Evolutionary conservation across 2,888 invertebrate genomes (phyloP).

Genomic region (Mesodorylaimus sp.): DNA sequence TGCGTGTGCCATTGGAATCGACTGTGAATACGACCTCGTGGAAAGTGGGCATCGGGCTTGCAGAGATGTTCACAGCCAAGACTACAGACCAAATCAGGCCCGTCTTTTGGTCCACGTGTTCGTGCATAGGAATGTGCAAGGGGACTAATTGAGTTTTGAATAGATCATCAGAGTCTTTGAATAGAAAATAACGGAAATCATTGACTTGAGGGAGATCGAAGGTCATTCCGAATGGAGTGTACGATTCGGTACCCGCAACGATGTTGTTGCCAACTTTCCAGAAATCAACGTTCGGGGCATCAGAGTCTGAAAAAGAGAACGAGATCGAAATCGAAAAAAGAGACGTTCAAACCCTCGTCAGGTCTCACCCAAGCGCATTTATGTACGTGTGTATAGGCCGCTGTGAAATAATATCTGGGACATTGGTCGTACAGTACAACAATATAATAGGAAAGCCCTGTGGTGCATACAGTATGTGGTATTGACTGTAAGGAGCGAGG

Average conservation of each 20-base stretch:
- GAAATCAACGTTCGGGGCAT: slow-evolving; percentile 29
- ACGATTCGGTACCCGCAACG: slow-evolving; percentile 24
- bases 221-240: neutral
- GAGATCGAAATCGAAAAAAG: slow-evolving; percentile 17
- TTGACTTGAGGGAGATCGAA: slow-evolving; percentile 19
- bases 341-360: slow-evolving; percentile 29
- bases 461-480: too few species aligned
- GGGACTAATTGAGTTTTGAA: slow-evolving; percentile 20
- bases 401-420: too few species aligned
- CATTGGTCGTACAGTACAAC: too few species aligned
- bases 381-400: too few species aligned
- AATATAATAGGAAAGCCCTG: too few species aligned
- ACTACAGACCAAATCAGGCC: slow-evolving; percentile 24
- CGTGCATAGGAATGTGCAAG: slow-evolving; percentile 28
- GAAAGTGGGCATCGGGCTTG: slow-evolving; percentile 20
- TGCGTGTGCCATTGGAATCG: slow-evolving; percentile 20
- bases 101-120: slow-evolving; percentile 12
- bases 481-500: too few species aligned
- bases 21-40: slow-evolving; percentile 28
- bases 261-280: slow-evolving; percentile 23
- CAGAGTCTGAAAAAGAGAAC: slow-evolving; percentile 18
- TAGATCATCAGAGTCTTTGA: slow-evolving; percentile 25
- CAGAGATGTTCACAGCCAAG: slow-evolving; percentile 25
- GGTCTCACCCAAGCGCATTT: too few species aligned
- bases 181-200: slow-evolving; percentile 25